These are phyloP conservation scores for Myrmecobius fasciatus DNA, from an alignment of 2,113 vertebrate species.

Conservation along the genomic window DNA sequence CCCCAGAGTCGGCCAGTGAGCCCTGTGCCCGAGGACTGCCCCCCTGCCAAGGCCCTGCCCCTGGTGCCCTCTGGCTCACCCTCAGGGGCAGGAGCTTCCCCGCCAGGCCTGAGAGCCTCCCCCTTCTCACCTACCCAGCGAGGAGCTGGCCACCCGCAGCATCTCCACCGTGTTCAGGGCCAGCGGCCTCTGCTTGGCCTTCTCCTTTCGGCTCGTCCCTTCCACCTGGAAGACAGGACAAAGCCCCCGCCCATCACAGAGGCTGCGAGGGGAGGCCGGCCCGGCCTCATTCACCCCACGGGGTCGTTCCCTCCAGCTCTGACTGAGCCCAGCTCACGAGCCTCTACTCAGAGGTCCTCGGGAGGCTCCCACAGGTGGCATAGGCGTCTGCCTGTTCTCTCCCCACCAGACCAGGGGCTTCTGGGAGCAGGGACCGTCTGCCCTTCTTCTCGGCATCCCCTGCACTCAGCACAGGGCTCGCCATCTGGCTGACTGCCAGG, in stretches of 20 bases:
- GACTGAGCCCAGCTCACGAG: no score
- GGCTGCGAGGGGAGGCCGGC: fast-evolving
- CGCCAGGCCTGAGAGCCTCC: neutral
- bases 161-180: slow-evolving; percentile 99
- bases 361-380: no score
- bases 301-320: no score
- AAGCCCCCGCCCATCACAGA: neutral
- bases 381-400: no score
- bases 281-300: no score
- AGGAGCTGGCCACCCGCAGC: slow-evolving; percentile 95
- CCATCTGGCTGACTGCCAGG: no score
- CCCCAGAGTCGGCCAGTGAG: no score
- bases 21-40: no score
- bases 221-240: slow-evolving; percentile 88
- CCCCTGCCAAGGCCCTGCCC: fast-evolving
- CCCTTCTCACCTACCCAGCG: slow-evolving; percentile 88
- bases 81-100: neutral
- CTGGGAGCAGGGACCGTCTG: no score
- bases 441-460: neutral
- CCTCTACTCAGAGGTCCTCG: no score
- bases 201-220: slow-evolving; percentile 96
- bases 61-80: neutral
- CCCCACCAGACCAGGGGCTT: no score
- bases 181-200: slow-evolving; percentile 95
- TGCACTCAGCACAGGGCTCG: neutral